These are phyloP conservation scores for Pluvialis apricaria DNA, from an alignment of 2,113 vertebrate genomes.

Conservation along the genomic window DNA sequence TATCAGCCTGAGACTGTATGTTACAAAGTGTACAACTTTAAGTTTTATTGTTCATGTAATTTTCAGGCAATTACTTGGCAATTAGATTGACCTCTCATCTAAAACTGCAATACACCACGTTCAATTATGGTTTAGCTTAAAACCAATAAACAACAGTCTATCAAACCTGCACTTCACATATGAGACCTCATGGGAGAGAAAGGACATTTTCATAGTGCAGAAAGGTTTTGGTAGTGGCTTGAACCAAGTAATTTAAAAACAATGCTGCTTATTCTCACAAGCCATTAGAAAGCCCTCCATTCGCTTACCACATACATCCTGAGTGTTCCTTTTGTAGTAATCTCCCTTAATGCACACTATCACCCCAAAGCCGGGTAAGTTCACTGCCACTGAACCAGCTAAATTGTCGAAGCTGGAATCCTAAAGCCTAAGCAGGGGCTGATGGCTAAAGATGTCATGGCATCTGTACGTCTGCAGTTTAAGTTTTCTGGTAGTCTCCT, in stretches of 20 bases:
- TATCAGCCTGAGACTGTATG: not conserved
- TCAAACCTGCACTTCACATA: not conserved
- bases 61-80: conserved; percentile 36
- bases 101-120: not conserved
- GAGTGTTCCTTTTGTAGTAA: not conserved
- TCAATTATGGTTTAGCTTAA: not conserved
- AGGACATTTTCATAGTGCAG: not conserved
- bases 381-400: not conserved
- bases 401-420: not conserved
- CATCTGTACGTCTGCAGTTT: not conserved
- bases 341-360: not conserved
- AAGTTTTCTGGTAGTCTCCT: not conserved
- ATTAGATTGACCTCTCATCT: conserved; percentile 8
- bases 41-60: conserved; percentile 7
- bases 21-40: conserved; percentile 5
- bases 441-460: not conserved
- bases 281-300: not conserved
- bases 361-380: not conserved
- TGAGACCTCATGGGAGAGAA: not conserved
- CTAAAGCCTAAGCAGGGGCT: not conserved
- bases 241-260: not conserved
- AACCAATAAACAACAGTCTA: not conserved
- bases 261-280: not conserved
- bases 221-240: not conserved
- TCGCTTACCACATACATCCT: not conserved